Evolutionary conservation across 1,140 invertebrate species (phyloP), one percentile per base, ranked within the genome.

Genomic region (Leptinotarsa undecemlineata): DNA sequence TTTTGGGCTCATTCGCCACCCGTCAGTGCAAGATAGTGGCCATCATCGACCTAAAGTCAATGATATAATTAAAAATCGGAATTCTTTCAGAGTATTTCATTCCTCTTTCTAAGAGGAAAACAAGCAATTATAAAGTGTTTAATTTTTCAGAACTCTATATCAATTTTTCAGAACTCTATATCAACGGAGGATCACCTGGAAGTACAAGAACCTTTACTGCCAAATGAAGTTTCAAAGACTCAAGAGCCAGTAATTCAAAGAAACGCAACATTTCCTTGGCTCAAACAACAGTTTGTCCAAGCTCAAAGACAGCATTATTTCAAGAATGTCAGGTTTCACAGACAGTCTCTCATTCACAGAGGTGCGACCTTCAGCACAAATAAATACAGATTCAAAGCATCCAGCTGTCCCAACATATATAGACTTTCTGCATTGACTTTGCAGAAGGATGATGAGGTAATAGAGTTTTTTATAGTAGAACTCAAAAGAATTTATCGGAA

Each of bases 381-480:
- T 74, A 89, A 92, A 71, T 96, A 96, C 84, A 89, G 92, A 66
- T 85, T 96, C 72, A 89, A 94, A 64, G 94, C 95, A 11, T 96
- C 94, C 1, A 96, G 94, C 20, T 96, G 94, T 85, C 95, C 95
- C 1, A 92, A 96, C 85, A 96, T 97, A 81, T 96, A 95, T 83
- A 90, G 92, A 78, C 96, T 96, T 82, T 96, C 94, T 1, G 96
- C 96, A 91, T 93, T 93, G 13, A 95, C 94, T 1, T 96, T 21
- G 90, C 91, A 42, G 91, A 93, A 82, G 90, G 93, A 80, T 90
- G 91, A 93, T 85, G 91, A 92, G 87, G 89, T 90, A 80, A 74
- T 73, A 70, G 17, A 57, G n/a, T 42, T 11, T 42, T 42, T 42
- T 11, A 42, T 11, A 42, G 33, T 42, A 42, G 17, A 23, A 15